Percentiles rank a stretch among this genome's conserved stretches.
Evolutionary conservation across 1,140 invertebrate genomes (phyloP).

Genomic region (Thaumetopoea pityocampa): DNA sequence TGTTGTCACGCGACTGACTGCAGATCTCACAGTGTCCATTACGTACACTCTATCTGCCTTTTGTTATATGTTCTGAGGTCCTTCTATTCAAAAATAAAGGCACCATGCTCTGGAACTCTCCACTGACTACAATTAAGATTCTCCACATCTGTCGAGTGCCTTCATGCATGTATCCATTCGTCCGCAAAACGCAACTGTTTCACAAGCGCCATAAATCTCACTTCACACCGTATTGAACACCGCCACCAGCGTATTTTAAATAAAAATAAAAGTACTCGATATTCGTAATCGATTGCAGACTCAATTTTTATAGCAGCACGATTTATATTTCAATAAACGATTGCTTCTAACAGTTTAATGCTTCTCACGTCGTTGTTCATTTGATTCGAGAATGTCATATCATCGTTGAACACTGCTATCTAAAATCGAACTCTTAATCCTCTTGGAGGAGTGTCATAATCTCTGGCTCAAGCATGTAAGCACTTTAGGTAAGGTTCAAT

Average conservation of each 20-base stretch:
- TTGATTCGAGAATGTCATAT: constrained; percentile 43
- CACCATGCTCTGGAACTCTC: constrained; percentile 42
- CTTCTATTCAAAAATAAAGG: constrained; percentile 58
- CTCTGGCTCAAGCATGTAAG: constrained; percentile 16
- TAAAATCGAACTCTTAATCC: constrained; percentile 37
- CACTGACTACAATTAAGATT: constrained; percentile 70
- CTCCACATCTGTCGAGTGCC: constrained; percentile 38
- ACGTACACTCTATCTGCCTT: constrained; percentile 36
- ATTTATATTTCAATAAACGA: constrained; percentile 33
- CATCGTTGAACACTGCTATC: constrained; percentile 20
- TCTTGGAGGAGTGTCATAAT: constrained; percentile 24
- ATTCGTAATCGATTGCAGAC: constrained; percentile 35
- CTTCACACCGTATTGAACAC: constrained; percentile 44
- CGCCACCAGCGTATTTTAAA: constrained; percentile 38
- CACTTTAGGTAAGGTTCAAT: constrained; percentile 30
- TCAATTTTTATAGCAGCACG: constrained; percentile 31
- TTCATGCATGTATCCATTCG: constrained; percentile 37
- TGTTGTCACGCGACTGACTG: constrained; percentile 24
- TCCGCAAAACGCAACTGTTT: constrained; percentile 49
- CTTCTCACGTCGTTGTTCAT: constrained; percentile 51
- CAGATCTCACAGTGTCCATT: constrained; percentile 30
- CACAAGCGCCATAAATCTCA: constrained; percentile 50
- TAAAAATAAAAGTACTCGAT: constrained; percentile 38
- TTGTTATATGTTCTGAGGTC: constrained; percentile 20
- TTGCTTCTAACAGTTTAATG: constrained; percentile 37